Evolutionary conservation across 2,888 invertebrate genomes (phyloP).

Genomic region (Acrocera orbiculus): DNA sequence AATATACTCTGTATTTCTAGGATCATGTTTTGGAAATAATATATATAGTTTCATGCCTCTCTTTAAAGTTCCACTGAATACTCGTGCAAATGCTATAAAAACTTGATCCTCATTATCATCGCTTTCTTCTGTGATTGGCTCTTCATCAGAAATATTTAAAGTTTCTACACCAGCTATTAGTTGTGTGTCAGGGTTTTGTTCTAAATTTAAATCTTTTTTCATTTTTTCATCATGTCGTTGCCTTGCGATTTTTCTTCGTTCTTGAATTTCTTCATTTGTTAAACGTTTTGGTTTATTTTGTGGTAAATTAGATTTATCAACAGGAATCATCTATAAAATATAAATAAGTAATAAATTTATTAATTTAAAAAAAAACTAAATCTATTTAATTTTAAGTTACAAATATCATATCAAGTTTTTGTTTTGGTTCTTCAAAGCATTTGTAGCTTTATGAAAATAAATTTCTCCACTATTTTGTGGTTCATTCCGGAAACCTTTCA

Average conservation of each 20-base stretch:
- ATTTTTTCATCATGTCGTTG: constrained; percentile 42
- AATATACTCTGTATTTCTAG: constrained; percentile 38
- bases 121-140: constrained; percentile 12
- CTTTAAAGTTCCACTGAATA: constrained; percentile 73
- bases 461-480: too few species aligned
- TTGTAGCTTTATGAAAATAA: too few species aligned
- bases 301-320: constrained; percentile 55
- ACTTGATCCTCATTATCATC: constrained; percentile 33
- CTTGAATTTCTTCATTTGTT: constrained; percentile 53
- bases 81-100: constrained; percentile 81
- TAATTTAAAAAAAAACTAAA: neutral
- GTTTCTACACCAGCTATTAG: constrained; percentile 18
- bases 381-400: too few species aligned
- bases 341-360: constrained; percentile 20
- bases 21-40: constrained; percentile 77
- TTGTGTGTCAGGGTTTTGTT: constrained; percentile 4
- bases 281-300: constrained; percentile 63
- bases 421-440: too few species aligned
- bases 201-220: constrained; percentile 14
- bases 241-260: constrained; percentile 47
- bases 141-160: constrained; percentile 12
- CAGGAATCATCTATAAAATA: constrained; percentile 81
- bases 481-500: too few species aligned
- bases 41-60: constrained; percentile 65
- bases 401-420: too few species aligned